phyloP scores from a whole-genome alignment of 2,888 invertebrate species.

The Empis livida region DNA sequence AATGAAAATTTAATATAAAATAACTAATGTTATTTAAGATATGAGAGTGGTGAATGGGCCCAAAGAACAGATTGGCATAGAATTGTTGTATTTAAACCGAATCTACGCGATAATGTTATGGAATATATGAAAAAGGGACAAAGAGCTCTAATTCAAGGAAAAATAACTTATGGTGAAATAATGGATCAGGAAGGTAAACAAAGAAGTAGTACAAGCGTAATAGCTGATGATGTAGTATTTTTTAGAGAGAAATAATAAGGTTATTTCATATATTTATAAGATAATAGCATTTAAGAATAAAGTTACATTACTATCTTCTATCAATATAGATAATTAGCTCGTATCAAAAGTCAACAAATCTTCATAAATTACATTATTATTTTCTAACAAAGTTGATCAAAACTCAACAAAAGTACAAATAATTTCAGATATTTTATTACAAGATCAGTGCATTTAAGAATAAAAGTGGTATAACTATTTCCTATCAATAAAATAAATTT shows the following conservation, averaged over 20 bases:
- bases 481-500: neutral
- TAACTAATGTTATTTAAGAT: conserved; percentile 23
- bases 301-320: neutral
- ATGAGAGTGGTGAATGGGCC: conserved; percentile 62
- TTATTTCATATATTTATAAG: neutral
- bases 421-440: too few relatives aligned
- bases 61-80: conserved; percentile 90
- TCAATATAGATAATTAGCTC: conserved; percentile 41
- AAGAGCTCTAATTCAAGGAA: conserved; percentile 68
- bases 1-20: neutral
- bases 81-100: conserved; percentile 73
- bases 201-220: conserved; percentile 60
- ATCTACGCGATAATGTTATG: conserved; percentile 63
- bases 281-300: neutral
- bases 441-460: neutral
- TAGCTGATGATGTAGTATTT: conserved; percentile 80
- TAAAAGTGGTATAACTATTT: neutral
- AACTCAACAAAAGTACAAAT: too few relatives aligned
- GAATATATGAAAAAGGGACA: conserved; percentile 77
- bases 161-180: conserved; percentile 72
- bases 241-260: conserved; percentile 41
- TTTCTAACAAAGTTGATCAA: too few relatives aligned
- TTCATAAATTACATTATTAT: too few relatives aligned
- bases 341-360: conserved; percentile 21
- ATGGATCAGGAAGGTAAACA: conserved; percentile 62